Evolutionary conservation across 2,113 vertebrate genomes (phyloP), one percentile per base, ranked within the genome.

Genomic region (Pavo muticus): DNA sequence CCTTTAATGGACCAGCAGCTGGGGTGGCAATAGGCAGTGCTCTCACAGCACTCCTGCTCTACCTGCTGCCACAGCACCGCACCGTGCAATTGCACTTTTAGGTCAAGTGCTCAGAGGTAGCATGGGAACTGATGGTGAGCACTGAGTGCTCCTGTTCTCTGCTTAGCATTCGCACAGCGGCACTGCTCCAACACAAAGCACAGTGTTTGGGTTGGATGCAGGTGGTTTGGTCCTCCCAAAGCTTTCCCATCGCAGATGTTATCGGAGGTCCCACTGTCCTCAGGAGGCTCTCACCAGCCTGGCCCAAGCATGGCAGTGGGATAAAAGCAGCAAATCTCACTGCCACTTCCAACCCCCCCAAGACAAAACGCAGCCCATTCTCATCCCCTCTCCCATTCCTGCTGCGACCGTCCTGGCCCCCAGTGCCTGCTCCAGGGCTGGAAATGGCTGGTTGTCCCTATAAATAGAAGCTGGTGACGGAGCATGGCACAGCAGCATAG

Each of bases 101-200:
- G 39, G 42, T 50, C 35, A 47, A 47, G 61, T 1, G 42, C 39
- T 37, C 12, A 61, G 71, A 10, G 9, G 16, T 80, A 47, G 52
- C 0, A 0, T 12, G 32, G 84, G 39, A 91, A 64, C 45, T 11
- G 48, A 25, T 4, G n/a, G 32, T 18, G 3, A 65, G 42, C 1
- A 9, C 47, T 1, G 20, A 19, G 11, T 32, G 45, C 21, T 37
- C 8, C 52, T 1, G 1, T 24, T 32, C 35, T 29, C 52, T 21
- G 52, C 48, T 60, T 20, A 11, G 24, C 32, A 11, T 32, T 47
- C 61, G 30, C 2, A 4, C 14, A 23, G 74, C 8, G 54, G 82
- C 1, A 0, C 21, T 69, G 21, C 39, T 19, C 24, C n/a, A 29
- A 6, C 16, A 7, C 0, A 11, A 20, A 52, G 21, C 47, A 7